Base-by-base conservation (phyloP, 2,113 vertebrate species). In the Sylvietta virens region DNA sequence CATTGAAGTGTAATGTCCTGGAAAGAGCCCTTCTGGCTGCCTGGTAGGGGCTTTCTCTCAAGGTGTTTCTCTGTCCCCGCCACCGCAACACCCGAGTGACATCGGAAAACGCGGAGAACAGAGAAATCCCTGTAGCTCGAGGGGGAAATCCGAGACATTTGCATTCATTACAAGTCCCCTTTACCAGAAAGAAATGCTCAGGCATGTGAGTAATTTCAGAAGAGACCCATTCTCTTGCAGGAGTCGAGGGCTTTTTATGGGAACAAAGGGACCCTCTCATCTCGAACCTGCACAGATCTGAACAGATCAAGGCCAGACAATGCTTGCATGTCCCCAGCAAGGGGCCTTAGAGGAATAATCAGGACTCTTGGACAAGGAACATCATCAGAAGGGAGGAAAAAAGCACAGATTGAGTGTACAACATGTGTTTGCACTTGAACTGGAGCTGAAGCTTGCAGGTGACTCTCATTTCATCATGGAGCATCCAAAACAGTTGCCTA, bases 21-120 rank as follows among this genome's bases (percentile, higher is more conserved):
- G 93, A 95, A 96, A 95, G 79, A 78, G 74, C 47, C 94, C 90
- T 93, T 96, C 95, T 96, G 89, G 33, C 58, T 85, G 87, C 50
- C 39, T 66, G 54, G 67, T 20, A 54, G 81, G 58, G 67, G 71
- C 19, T 80, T 44, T 31, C 23, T 81, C 69, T 88, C n/a, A n/a
- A 77, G 67, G 58, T 65, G 20, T 82, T 91, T 86, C 50, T 90
- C 19, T 80, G 58, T 35, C 78, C 70, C 22, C 1, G 14, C 15
- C 42, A 6, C 28, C 0, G 0, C 28, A 54, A 61, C 65, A 92
- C 74, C 45, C 47, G 70, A 62, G 45, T 13, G 71, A 40, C 54
- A 62, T 18, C 18, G 24, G 70, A 23, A 94, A 81, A 74, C 4
- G 39, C 2, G 8, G 40, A 72, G 40, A 87, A 67, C 0, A 62